phyloP scores from a whole-genome alignment of 2,888 invertebrate genomes.

The Rhingia campestris region DNA sequence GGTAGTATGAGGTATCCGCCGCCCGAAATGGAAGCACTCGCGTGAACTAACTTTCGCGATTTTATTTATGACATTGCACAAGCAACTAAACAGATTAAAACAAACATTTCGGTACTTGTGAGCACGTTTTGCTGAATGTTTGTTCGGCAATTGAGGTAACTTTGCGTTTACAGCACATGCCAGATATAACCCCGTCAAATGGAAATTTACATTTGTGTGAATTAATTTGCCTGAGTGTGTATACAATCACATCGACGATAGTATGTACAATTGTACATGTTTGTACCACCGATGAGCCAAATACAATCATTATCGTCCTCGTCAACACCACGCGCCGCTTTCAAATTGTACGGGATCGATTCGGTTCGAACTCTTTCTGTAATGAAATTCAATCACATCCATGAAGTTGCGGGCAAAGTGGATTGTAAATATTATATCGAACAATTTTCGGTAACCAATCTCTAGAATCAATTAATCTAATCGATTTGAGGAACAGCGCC shows the following conservation, averaged over 20 bases:
- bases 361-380: constrained; percentile 23
- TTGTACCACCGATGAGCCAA: constrained; percentile 8
- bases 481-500: constrained; percentile 62
- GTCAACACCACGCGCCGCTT: background rate
- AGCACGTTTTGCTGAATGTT: constrained; percentile 47
- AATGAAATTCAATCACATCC: constrained; percentile 70
- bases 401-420: constrained; percentile 63
- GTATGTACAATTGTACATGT: too few relatives aligned
- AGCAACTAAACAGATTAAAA: constrained; percentile 65
- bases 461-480: constrained; percentile 70
- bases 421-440: constrained; percentile 69
- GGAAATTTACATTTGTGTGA: constrained; percentile 69
- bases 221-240: constrained; percentile 65
- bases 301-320: constrained; percentile 54
- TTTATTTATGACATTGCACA: constrained; percentile 60
- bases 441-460: constrained; percentile 68
- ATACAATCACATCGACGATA: constrained; percentile 2
- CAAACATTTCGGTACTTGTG: constrained; percentile 44
- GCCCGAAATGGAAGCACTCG: constrained; percentile 24
- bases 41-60: constrained; percentile 43
- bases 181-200: constrained; percentile 20
- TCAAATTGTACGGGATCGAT: background rate
- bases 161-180: constrained; percentile 21
- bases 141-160: constrained; percentile 64
- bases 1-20: background rate